A percentile compares a stretch with the other conserved stretches of the same genome.
Conservation (phyloP, 1,140 invertebrate species). For the Sycophaga agraensis region DNA sequence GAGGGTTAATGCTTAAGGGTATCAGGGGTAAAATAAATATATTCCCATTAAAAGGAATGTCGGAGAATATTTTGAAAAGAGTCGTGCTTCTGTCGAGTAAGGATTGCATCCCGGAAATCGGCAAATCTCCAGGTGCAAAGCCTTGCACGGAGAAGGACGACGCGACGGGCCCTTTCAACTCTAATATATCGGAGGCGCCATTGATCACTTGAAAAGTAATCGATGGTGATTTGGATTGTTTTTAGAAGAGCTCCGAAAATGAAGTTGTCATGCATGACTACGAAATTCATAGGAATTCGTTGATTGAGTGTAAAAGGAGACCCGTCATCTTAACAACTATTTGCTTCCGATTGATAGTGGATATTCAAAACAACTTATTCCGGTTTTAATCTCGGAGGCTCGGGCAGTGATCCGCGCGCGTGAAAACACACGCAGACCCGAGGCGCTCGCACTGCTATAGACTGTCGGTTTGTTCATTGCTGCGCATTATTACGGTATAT, state of each 20-base stretch:
- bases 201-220: too few relatives aligned
- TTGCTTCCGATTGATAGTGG: conserved; percentile 56
- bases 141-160: conserved; percentile 36
- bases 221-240: too few relatives aligned
- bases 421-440: conserved; percentile 53
- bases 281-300: conserved; percentile 1
- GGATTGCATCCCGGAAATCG: conserved; percentile 13
- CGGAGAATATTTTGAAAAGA: conserved; percentile 56
- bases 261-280: not conserved
- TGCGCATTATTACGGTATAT: conserved; percentile 57
- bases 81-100: conserved; percentile 37
- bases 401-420: conserved; percentile 46
- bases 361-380: conserved; percentile 61
- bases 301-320: conserved; percentile 34
- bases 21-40: conserved; percentile 42
- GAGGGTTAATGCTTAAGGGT: conserved; percentile 34
- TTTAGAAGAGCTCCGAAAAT: not conserved
- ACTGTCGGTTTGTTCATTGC: conserved; percentile 60
- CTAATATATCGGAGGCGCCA: not conserved
- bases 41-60: conserved; percentile 49
- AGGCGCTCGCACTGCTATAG: conserved; percentile 60
- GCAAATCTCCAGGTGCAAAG: conserved; percentile 19
- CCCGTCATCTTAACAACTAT: conserved; percentile 53
- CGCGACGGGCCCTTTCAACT: conserved; percentile 41
- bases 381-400: conserved; percentile 60